phyloP scores from a whole-genome alignment of 2,888 invertebrate genomes.

The Lithophane socia region DNA sequence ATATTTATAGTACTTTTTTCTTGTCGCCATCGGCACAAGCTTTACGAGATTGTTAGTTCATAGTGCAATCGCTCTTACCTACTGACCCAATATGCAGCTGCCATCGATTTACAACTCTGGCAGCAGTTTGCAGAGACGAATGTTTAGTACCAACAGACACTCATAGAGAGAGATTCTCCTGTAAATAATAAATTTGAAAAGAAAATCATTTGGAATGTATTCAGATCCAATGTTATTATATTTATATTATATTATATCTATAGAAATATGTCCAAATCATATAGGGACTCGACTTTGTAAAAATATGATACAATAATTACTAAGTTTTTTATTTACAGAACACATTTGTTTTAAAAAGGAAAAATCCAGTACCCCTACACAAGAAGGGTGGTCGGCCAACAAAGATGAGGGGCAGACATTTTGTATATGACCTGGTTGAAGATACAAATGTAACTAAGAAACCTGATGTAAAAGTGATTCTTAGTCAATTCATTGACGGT shows the following conservation, averaged over 20 bases:
- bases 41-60: neutral
- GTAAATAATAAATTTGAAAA: neutral
- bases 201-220: neutral
- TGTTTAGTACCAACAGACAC: neutral
- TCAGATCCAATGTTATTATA: neutral
- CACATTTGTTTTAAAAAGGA: slow-evolving; percentile 93
- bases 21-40: neutral
- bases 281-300: too few species aligned
- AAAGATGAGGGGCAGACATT: slow-evolving; percentile 91
- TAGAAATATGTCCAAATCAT: neutral
- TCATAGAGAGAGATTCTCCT: neutral
- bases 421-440: slow-evolving; percentile 94
- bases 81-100: neutral
- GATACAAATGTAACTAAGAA: slow-evolving; percentile 89
- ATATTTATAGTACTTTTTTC: neutral
- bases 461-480: slow-evolving; percentile 92
- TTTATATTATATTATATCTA: too few species aligned
- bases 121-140: neutral
- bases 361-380: slow-evolving; percentile 89
- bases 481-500: slow-evolving; percentile 93
- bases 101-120: neutral
- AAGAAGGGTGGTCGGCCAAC: slow-evolving; percentile 90
- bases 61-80: too few species aligned
- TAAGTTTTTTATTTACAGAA: slow-evolving; percentile 90
- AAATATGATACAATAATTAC: too few species aligned